Percentiles rank a stretch among this genome's conserved stretches.
These are phyloP conservation scores for Corydoras maculifer DNA, from an alignment of 2,113 vertebrate genomes.

Conservation along the genomic window DNA sequence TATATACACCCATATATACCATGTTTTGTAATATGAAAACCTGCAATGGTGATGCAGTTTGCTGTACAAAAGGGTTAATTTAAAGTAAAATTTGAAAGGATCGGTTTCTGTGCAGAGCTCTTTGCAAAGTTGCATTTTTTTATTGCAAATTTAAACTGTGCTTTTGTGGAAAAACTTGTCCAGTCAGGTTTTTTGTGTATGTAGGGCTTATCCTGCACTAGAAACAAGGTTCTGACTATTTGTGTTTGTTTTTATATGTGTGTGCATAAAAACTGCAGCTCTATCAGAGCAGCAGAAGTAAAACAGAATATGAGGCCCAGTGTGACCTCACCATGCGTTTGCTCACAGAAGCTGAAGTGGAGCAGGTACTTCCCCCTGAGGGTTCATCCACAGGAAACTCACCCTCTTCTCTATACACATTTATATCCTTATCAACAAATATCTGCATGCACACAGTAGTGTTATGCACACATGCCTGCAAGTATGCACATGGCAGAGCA, in stretches of 20 bases:
- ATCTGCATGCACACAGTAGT: conserved; percentile 8
- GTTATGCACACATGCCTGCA: conserved; percentile 17
- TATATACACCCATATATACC: too few relatives aligned
- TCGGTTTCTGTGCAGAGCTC: too few relatives aligned
- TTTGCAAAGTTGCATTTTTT: too few relatives aligned
- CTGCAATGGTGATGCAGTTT: too few relatives aligned
- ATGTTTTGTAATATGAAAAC: too few relatives aligned
- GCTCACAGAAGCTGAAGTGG: conserved; percentile 80
- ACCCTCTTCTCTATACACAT: conserved; percentile 30
- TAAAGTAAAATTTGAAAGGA: too few relatives aligned
- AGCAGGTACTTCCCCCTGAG: conserved; percentile 73
- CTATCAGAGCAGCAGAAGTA: conserved; percentile 75
- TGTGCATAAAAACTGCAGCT: conserved; percentile 67
- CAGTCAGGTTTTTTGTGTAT: conserved; percentile 1
- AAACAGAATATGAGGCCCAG: conserved; percentile 60
- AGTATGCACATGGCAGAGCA: conserved; percentile 1
- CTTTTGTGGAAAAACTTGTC: too few relatives aligned
- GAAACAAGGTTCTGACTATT: conserved; percentile 11
- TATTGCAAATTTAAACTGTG: too few relatives aligned
- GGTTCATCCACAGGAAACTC: conserved; percentile 67
- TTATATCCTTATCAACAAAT: conserved; percentile 8
- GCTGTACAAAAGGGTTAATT: too few relatives aligned
- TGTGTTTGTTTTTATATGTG: conserved; percentile 24
- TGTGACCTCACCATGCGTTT: conserved; percentile 67
- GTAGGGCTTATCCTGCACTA: background rate